phyloP scores from a whole-genome alignment of 2,113 vertebrate species.

The Phrynosoma blainvillii region DNA sequence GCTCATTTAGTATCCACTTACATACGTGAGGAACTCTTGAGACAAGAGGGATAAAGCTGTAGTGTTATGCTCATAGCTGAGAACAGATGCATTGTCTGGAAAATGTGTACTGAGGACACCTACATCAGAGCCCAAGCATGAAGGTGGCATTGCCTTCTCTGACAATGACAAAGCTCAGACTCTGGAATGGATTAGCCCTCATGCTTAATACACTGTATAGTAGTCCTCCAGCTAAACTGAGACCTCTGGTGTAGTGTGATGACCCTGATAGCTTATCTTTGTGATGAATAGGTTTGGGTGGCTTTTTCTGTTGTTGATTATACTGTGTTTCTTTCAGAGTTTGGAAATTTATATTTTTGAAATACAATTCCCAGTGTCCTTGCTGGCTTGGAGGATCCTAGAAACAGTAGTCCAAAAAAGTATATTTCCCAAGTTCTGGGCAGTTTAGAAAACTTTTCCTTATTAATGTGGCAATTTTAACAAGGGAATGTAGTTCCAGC shows the following conservation, averaged over 20 bases:
- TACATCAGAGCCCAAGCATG: constrained; percentile 18
- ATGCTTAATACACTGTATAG: background rate
- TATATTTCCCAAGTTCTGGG: too few relatives aligned
- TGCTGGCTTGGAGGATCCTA: too few relatives aligned
- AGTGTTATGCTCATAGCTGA: background rate
- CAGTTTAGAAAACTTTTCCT: background rate
- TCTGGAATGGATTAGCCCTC: background rate
- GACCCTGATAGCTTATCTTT: background rate
- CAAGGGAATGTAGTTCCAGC: background rate
- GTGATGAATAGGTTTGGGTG: background rate
- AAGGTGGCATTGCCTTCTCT: constrained; percentile 26
- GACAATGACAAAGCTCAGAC: constrained; percentile 38
- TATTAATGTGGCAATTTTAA: background rate
- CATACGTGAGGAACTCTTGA: constrained; percentile 19
- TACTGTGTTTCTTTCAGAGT: background rate
- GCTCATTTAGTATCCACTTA: constrained; percentile 24
- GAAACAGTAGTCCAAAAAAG: too few relatives aligned
- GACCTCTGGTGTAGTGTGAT: background rate
- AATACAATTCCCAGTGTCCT: too few relatives aligned
- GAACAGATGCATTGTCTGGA: background rate
- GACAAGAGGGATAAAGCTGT: constrained; percentile 6
- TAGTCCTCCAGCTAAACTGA: background rate
- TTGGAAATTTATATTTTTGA: too few relatives aligned
- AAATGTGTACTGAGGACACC: background rate
- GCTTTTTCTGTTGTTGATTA: background rate